Evolutionary conservation across 1,140 invertebrate species (phyloP), one percentile per base, ranked within the genome.

Genomic region (Rhyacophila brunnea): DNA sequence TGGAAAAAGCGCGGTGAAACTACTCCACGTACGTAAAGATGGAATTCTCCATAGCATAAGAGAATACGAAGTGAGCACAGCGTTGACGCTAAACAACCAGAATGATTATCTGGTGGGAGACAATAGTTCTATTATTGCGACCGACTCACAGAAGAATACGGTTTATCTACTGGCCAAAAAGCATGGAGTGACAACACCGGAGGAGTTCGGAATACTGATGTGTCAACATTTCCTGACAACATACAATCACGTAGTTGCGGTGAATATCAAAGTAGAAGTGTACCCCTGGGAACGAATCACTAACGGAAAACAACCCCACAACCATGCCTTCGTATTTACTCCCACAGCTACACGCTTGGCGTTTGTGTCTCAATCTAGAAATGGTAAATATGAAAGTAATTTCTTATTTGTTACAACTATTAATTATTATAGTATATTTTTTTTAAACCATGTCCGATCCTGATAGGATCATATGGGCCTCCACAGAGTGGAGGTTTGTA

Each of bases 131-230:
- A 85, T 89, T 35, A 83, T 89, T n/a, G 89, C 89, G 1, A 92
- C 89, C 0, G 89, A 92, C 66, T 87, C 88, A 6, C 89, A 91
- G 66, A 91, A 91, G 75, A 91, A 91, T 66, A 91, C 87, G 0
- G 85, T 91, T n/a, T 90, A 90, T 68, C 68, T 90, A 18, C 66
- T 91, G 60, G 89, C 89, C 7, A 90, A 89, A 68, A 87, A 89
- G 63, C 75, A 87, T 69, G 88, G 88, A 34, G 81, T 90, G 0
- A 82, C 85, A 57, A 85, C 83, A 6, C 87, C 88, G 0, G 89
- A 91, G 68, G 83, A 85, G 52, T 91, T 91, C 70, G 87, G 81
- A 1, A 74, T 89, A 2, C 70, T 86, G 3, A 72, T 90, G 17
- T 85, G 85, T 64, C 81, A 80, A 42, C 88, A 91, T 68, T 91